Conservation (phyloP, 2,113 vertebrate species). For the Serranochromis macrocephalus region DNA sequence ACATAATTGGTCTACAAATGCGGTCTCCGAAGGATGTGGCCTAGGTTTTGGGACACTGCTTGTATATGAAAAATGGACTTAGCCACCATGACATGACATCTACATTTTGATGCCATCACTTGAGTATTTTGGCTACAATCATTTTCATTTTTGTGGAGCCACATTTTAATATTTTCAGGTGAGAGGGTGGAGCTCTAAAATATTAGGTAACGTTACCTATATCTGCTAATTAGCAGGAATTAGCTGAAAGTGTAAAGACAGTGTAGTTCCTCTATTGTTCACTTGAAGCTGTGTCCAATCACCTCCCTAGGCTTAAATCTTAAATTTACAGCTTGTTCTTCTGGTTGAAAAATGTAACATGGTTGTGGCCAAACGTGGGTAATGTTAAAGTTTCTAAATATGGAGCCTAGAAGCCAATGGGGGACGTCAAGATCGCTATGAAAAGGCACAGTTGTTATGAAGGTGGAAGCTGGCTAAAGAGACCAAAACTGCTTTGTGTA, state of each 20-base stretch:
- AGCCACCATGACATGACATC: background rate
- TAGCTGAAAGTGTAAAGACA: background rate
- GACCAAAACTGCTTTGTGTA: background rate
- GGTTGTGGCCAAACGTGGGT: background rate
- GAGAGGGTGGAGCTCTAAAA: background rate
- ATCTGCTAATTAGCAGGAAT: background rate
- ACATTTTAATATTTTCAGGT: background rate
- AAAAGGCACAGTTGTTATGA: background rate
- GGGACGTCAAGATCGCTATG: background rate
- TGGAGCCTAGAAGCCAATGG: background rate
- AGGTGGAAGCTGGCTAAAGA: background rate
- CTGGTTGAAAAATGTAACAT: background rate
- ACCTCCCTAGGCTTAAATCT: background rate
- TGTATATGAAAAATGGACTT: background rate
- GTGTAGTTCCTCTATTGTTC: background rate
- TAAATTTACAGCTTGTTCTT: background rate
- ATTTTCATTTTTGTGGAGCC: background rate
- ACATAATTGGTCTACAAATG: background rate
- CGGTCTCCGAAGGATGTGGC: background rate
- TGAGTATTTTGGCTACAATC: background rate
- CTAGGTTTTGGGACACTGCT: background rate
- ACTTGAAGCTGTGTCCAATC: background rate
- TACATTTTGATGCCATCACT: background rate
- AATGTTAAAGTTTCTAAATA: background rate
- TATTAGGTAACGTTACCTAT: background rate